A percentile compares a stretch with the other conserved stretches of the same genome.
Evolutionary conservation across 2,113 vertebrate species (phyloP).

Genomic region (Upupa epops): DNA sequence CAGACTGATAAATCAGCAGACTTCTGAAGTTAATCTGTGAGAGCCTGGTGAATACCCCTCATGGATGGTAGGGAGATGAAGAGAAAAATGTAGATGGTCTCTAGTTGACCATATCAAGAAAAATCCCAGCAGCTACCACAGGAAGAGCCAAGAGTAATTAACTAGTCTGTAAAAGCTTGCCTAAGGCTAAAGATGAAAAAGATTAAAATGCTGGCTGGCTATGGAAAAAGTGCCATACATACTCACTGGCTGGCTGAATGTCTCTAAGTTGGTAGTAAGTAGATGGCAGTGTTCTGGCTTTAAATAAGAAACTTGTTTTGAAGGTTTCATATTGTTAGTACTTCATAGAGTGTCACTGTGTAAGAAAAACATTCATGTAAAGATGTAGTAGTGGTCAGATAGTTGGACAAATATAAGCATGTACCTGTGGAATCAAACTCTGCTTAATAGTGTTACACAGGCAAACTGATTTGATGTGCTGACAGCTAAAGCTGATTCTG

Average conservation of each 20-base stretch:
- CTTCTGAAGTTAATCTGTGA: neutral
- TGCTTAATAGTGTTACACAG: fast-evolving
- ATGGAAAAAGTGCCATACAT: neutral
- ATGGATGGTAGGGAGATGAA: neutral
- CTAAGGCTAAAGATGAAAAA: neutral
- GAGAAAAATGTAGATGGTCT: neutral
- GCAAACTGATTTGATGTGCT: neutral
- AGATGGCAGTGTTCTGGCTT: neutral
- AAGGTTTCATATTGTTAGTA: neutral
- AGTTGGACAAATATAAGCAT: neutral
- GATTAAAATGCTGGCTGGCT: neutral
- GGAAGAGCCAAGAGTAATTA: neutral
- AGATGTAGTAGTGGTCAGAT: neutral
- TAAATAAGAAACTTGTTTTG: neutral
- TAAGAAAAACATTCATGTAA: neutral
- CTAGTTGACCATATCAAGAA: neutral
- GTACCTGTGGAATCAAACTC: neutral
- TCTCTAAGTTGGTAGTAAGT: neutral
- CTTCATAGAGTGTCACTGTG: neutral
- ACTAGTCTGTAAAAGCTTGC: neutral
- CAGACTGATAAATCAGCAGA: neutral
- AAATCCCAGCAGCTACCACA: neutral
- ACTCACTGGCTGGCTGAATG: neutral
- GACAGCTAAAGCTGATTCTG: neutral
- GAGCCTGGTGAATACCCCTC: neutral